Percentiles rank a stretch among this genome's conserved stretches.
Conservation (phyloP, 2,888 invertebrate species). For the Campaea margaritaria region DNA sequence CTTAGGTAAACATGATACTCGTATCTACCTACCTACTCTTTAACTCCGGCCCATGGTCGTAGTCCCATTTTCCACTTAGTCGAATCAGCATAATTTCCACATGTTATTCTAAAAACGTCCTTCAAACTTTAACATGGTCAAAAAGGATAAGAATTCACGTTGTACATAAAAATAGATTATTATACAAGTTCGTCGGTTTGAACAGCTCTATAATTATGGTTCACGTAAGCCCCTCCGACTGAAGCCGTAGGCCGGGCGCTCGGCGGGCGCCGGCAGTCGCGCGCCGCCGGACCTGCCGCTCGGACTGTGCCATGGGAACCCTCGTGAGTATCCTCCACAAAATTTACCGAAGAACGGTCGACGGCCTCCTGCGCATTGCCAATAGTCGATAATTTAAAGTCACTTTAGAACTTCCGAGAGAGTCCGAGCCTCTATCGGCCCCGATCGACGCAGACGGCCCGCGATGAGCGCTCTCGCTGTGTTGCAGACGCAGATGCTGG, state of each 20-base stretch:
- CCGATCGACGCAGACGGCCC: neutral
- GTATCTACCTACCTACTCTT: too few relatives aligned
- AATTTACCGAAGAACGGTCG: neutral
- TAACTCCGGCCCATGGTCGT: too few relatives aligned
- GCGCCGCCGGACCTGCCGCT: constrained; percentile 36
- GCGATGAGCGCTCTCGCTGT: neutral
- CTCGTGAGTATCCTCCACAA: constrained; percentile 40
- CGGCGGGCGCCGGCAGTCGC: constrained; percentile 29
- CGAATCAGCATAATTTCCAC: too few relatives aligned
- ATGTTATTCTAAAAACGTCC: too few relatives aligned
- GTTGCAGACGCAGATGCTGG: constrained; percentile 55
- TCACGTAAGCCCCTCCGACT: constrained; percentile 6
- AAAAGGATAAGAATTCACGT: neutral
- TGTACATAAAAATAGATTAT: neutral
- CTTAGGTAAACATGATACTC: too few relatives aligned
- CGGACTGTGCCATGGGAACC: constrained; percentile 44
- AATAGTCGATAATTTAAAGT: neutral
- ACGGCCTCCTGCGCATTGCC: neutral
- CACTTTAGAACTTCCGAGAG: neutral
- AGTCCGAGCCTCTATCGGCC: neutral
- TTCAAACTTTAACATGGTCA: too few relatives aligned
- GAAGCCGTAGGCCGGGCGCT: constrained; percentile 1
- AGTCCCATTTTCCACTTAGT: too few relatives aligned
- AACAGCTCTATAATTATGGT: constrained; percentile 27
- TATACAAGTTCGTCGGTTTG: constrained; percentile 6